phyloP scores from a whole-genome alignment of 2,888 invertebrate genomes.

The Drosophila nigricruria region DNA sequence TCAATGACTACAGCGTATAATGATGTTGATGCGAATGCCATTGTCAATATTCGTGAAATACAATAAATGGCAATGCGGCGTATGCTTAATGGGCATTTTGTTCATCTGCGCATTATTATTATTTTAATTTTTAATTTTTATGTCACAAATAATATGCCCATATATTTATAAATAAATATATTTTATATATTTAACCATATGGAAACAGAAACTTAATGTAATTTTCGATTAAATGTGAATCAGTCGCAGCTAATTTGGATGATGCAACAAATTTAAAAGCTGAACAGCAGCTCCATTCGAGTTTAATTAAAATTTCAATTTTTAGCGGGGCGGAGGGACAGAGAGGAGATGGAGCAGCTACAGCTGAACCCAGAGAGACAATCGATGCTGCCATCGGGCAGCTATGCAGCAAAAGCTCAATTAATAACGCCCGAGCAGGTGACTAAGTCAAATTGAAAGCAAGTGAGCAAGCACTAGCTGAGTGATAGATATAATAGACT shows the following conservation, averaged over 20 bases:
- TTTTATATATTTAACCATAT: neutral
- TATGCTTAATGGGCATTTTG: conserved; percentile 40
- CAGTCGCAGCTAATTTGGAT: conserved; percentile 11
- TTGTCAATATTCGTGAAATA: conserved; percentile 27
- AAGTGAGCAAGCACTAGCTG: neutral
- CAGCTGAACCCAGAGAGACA: conserved; percentile 41
- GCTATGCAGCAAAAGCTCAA: conserved; percentile 69
- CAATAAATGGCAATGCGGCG: conserved; percentile 55
- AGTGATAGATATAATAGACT: conserved; percentile 9
- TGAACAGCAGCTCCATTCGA: conserved; percentile 15
- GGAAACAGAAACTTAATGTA: neutral
- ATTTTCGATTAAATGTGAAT: neutral
- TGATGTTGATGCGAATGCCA: conserved; percentile 30
- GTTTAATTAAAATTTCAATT: conserved; percentile 75
- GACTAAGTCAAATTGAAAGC: conserved; percentile 56
- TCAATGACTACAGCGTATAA: neutral
- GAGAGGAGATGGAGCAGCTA: neutral
- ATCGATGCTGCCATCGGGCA: conserved; percentile 47
- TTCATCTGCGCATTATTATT: conserved; percentile 46
- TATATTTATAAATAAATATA: neutral
- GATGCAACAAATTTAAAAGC: conserved; percentile 24
- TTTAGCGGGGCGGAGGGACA: neutral
- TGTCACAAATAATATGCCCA: conserved; percentile 15
- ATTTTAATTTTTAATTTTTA: conserved; percentile 68
- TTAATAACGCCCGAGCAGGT: conserved; percentile 73